Evolutionary conservation across 2,113 vertebrate genomes (phyloP).

Genomic region (Silurus meridionalis): DNA sequence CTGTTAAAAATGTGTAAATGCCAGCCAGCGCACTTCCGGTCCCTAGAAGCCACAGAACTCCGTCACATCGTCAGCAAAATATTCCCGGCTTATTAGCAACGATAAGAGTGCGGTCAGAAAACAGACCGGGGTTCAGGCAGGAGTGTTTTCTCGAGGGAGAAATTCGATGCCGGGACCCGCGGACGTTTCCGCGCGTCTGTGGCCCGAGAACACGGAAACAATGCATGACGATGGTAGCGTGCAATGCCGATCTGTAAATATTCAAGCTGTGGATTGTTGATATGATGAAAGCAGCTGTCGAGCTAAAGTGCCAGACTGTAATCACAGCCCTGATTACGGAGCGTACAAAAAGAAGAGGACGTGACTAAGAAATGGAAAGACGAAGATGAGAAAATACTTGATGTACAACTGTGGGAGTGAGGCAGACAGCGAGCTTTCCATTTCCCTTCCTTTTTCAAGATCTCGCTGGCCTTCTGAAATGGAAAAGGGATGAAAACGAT

Average conservation of each 20-base stretch:
- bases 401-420: neutral
- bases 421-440: slow-evolving; percentile 13
- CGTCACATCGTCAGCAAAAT: slow-evolving; percentile 60
- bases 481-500: slow-evolving; percentile 63
- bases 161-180: neutral
- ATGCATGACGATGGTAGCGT: neutral
- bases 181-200: neutral
- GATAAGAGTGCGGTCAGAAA: slow-evolving; percentile 67
- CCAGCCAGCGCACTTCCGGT: slow-evolving; percentile 50
- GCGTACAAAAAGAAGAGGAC: neutral
- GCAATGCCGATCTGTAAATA: slow-evolving; percentile 36
- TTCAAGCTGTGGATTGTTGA: slow-evolving; percentile 6
- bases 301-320: slow-evolving; percentile 13
- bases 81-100: slow-evolving; percentile 69
- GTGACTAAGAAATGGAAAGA: slow-evolving; percentile 1
- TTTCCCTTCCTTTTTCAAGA: slow-evolving; percentile 52
- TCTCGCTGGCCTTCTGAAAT: slow-evolving; percentile 59
- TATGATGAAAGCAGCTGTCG: slow-evolving; percentile 26
- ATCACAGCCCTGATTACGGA: slow-evolving; percentile 9
- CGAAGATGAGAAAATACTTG: neutral
- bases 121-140: slow-evolving; percentile 60
- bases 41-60: slow-evolving; percentile 50
- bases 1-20: slow-evolving; percentile 59
- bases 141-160: slow-evolving; percentile 50
- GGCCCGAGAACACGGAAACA: slow-evolving; percentile 29